phyloP scores from a whole-genome alignment of 2,888 invertebrate species.

The Leptopilina drosophilae region DNA sequence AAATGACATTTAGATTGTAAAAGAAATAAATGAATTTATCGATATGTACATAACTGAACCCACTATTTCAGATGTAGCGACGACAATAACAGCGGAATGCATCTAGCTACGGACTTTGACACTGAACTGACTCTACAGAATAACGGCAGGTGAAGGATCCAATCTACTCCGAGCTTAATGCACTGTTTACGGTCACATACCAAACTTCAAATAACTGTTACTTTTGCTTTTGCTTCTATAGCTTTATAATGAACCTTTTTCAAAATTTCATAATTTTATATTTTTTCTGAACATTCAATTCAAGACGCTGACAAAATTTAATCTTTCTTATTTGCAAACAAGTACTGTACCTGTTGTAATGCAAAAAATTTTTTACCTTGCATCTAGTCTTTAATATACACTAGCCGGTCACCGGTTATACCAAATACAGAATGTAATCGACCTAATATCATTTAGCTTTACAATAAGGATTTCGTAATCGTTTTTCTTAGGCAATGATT shows the following conservation, averaged over 20 bases:
- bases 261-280: background rate
- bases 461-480: too few species aligned
- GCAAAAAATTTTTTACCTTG: background rate
- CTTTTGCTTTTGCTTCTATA: background rate
- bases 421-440: background rate
- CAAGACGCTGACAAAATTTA: background rate
- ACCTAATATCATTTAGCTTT: background rate
- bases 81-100: background rate
- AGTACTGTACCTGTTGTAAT: background rate
- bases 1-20: background rate
- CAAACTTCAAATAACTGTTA: constrained; percentile 8
- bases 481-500: too few species aligned
- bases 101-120: constrained; percentile 4
- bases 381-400: background rate
- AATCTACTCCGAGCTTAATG: background rate
- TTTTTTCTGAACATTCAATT: background rate
- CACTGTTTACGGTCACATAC: constrained; percentile 2
- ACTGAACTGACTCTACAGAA: constrained; percentile 2
- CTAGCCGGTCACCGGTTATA: constrained; percentile 9
- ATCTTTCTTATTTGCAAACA: background rate
- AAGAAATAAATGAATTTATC: background rate
- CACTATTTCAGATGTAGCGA: background rate
- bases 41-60: background rate
- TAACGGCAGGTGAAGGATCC: constrained; percentile 27
- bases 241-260: background rate